Evolutionary conservation across 2,888 invertebrate species (phyloP), one percentile per base, ranked within the genome.

Genomic region (Drosophila borealis): DNA sequence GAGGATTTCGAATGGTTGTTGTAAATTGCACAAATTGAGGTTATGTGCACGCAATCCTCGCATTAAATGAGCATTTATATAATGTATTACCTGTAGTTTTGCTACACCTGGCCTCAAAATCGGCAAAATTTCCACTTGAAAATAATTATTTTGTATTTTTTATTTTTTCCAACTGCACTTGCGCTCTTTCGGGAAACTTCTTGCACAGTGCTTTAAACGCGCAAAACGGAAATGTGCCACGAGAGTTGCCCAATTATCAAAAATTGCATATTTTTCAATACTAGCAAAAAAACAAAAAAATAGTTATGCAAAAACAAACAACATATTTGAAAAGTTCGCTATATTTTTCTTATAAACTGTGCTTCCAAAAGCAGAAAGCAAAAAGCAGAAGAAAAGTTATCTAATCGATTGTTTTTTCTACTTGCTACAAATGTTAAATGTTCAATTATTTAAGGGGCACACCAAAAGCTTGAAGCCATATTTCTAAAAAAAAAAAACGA

Each of bases 1-100:
- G 68, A 53, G 0, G 48, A 74, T 8, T 70, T 53, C 39, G 51
- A 74, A 5, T 74, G 75, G 69, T 19, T 68, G 5, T 17, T 45
- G 5, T 67, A 41, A 41, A 8, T 37, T 6, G 0, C 29, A 29
- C 29, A 29, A 29, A 29, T 21, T 17, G 11, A 14, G 8, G n/a
- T 6, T 13, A 39, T n/a, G 5, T n/a, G 13, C 17, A 41, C 13
- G 36, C 5, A 17, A 17, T 17, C 14, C 8, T 17, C 1, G n/a
- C 41, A 41, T 3, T 41, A 42, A 42, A 42, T 17, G 42, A 10
- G 17, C 17, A 41, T 41, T 41, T 17, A 17, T 41, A 41, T n/a
- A 6, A 14, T 41, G 3, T 9, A n/a, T 14, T 41, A 41, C 41
- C 41, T 41, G 36, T 4, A 0, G 1, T 13, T 41, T n/a, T 17